Evolutionary conservation across 2,888 invertebrate genomes (phyloP).

Genomic region (Eupithecia tripunctaria): DNA sequence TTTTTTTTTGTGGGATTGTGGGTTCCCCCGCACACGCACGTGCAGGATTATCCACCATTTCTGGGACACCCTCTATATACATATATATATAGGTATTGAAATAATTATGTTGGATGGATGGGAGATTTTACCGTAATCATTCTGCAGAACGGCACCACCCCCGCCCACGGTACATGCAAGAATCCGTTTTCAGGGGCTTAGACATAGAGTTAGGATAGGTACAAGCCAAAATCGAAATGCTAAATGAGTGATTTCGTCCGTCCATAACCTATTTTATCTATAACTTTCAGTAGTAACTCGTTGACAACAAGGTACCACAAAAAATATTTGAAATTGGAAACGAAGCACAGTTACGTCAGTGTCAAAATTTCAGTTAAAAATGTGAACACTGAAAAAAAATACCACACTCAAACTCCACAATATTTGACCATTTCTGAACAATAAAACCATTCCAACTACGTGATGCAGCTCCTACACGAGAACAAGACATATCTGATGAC

Average conservation of each 20-base stretch:
- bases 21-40: no score
- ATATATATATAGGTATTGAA: no score
- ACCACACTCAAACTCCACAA: constrained; percentile 37
- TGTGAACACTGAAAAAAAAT: constrained; percentile 60
- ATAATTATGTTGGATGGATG: no score
- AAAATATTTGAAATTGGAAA: constrained; percentile 62
- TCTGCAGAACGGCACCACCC: no score
- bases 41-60: no score
- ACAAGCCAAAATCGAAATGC: not conserved
- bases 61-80: no score
- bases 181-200: not conserved
- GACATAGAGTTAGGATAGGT: no score
- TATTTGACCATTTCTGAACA: constrained; percentile 11
- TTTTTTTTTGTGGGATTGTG: no score
- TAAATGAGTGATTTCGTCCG: not conserved
- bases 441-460: constrained; percentile 43
- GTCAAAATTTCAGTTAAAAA: constrained; percentile 67
- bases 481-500: constrained; percentile 57
- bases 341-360: constrained; percentile 50
- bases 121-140: no score
- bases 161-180: no score
- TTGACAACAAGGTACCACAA: not conserved
- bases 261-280: not conserved
- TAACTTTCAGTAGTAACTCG: not conserved
- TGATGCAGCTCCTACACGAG: constrained; percentile 73